Conservation (phyloP, 2,888 invertebrate species). For the Polymixis lichenea region DNA sequence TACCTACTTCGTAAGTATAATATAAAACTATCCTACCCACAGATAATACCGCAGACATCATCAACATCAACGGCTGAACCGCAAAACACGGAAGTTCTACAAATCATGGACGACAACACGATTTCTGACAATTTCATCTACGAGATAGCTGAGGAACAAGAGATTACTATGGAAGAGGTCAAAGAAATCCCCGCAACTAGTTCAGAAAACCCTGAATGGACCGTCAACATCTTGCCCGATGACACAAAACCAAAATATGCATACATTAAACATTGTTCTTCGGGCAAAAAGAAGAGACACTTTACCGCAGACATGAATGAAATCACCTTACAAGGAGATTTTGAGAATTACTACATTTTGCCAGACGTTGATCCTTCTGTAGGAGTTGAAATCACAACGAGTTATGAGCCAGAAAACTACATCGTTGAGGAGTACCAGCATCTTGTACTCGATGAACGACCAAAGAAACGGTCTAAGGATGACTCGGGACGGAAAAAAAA, state of each 20-base stretch:
- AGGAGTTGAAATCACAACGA: conserved; percentile 85
- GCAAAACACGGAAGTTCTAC: conserved; percentile 74
- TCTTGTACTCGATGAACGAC: conserved; percentile 81
- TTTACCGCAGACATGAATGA: conserved; percentile 87
- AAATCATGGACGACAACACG: conserved; percentile 81
- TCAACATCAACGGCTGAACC: conserved; percentile 64
- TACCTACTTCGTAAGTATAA: background rate
- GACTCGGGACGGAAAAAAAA: conserved; percentile 77
- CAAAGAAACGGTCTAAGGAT: conserved; percentile 77
- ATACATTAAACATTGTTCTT: conserved; percentile 83
- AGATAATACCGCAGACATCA: conserved; percentile 82
- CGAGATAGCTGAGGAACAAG: conserved; percentile 88
- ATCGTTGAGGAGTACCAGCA: conserved; percentile 85
- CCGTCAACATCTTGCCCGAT: conserved; percentile 84
- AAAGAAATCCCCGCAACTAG: conserved; percentile 79
- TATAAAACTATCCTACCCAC: conserved; percentile 33
- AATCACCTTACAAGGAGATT: conserved; percentile 84
- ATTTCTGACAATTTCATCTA: conserved; percentile 86
- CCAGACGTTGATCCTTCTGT: conserved; percentile 87
- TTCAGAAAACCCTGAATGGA: conserved; percentile 81
- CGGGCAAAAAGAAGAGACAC: conserved; percentile 84
- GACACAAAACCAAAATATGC: conserved; percentile 84
- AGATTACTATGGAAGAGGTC: conserved; percentile 85
- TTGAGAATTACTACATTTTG: conserved; percentile 87
- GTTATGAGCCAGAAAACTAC: conserved; percentile 85